A percentile compares a stretch with the other conserved stretches of the same genome.
Conservation (phyloP, 2,113 vertebrate genomes). For the Piprites chloris region DNA sequence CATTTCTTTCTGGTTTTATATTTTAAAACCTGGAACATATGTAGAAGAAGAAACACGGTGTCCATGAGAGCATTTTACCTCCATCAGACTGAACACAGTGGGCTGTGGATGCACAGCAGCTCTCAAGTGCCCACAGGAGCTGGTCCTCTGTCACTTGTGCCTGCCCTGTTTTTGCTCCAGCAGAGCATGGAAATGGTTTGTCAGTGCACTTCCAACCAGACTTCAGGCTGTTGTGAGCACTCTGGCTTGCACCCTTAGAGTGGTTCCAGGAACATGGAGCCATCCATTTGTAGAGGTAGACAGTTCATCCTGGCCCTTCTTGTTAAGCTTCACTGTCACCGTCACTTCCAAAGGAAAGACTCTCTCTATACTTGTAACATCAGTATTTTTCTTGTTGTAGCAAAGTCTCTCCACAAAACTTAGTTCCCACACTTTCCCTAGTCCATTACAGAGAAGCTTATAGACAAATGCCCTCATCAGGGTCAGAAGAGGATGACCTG, state of each 20-base stretch:
- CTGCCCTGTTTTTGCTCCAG: not conserved
- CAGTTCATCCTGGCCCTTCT: not conserved
- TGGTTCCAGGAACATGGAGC: not conserved
- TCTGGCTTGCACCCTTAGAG: not conserved
- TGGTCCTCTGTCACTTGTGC: not conserved
- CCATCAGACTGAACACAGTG: not conserved
- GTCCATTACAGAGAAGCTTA: not conserved
- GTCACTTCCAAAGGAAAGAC: not conserved
- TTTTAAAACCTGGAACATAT: not conserved
- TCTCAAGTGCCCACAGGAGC: not conserved
- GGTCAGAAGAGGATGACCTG: constrained; percentile 53
- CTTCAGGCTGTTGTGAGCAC: not conserved
- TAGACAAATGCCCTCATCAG: not conserved
- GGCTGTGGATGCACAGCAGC: not conserved
- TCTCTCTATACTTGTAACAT: not conserved
- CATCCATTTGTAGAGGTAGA: not conserved
- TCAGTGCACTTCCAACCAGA: not conserved
- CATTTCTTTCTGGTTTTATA: not conserved
- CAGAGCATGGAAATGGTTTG: not conserved
- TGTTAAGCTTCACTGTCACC: not conserved
- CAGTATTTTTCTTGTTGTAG: not conserved
- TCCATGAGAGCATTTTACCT: not conserved
- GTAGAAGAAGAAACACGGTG: not conserved
- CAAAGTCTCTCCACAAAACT: constrained; percentile 12
- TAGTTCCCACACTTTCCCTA: constrained; percentile 56